Conservation (phyloP, 2,888 invertebrate species). For the Orchestes rusci region DNA sequence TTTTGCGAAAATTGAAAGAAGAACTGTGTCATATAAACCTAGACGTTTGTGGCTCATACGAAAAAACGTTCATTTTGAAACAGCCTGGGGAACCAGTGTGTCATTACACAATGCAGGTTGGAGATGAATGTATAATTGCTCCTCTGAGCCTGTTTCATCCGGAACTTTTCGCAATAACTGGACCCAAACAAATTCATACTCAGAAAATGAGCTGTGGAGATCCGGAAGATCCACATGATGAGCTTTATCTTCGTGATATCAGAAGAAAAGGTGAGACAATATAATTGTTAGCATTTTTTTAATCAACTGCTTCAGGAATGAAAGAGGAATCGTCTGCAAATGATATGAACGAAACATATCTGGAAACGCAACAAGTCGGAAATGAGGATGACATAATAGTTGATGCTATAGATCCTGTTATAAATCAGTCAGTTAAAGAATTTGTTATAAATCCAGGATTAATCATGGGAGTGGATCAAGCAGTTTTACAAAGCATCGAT, state of each 20-base stretch:
- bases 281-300: slow-evolving; percentile 38
- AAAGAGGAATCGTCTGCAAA: slow-evolving; percentile 51
- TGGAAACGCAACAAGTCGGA: slow-evolving; percentile 47
- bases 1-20: slow-evolving; percentile 80
- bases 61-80: slow-evolving; percentile 68
- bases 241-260: slow-evolving; percentile 84
- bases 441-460: slow-evolving; percentile 69
- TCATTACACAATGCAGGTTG: slow-evolving; percentile 67
- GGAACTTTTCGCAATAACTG: slow-evolving; percentile 80
- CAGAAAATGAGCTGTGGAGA: slow-evolving; percentile 68
- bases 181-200: slow-evolving; percentile 62
- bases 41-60: slow-evolving; percentile 82
- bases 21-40: slow-evolving; percentile 87
- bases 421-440: slow-evolving; percentile 47
- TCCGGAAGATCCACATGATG: slow-evolving; percentile 90
- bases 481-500: slow-evolving; percentile 86
- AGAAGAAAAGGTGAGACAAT: slow-evolving; percentile 48
- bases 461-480: slow-evolving; percentile 82
- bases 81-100: slow-evolving; percentile 61
- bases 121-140: slow-evolving; percentile 89
- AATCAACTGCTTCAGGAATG: slow-evolving; percentile 41
- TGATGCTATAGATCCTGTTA: slow-evolving; percentile 50
- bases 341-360: slow-evolving; percentile 45
- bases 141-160: slow-evolving; percentile 84
- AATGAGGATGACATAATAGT: slow-evolving; percentile 68